Conservation (phyloP, 64 coral and sea anemone genomes). For the Pocillopora verrucosa region DNA sequence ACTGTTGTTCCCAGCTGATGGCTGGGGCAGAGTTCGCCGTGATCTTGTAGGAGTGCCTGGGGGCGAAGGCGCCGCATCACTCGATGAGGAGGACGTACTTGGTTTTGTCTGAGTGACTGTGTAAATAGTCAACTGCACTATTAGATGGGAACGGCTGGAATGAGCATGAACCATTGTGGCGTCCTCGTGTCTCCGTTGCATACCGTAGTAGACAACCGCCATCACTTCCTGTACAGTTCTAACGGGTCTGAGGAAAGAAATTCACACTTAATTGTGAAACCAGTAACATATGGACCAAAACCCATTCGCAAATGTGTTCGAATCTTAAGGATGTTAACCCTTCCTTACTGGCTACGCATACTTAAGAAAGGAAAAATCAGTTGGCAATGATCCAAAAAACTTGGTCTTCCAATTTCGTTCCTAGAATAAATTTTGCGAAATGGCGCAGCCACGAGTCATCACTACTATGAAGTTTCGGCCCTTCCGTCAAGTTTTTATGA, state of each 20-base stretch:
- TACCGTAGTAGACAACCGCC: conserved; percentile 91
- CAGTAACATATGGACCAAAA: background rate
- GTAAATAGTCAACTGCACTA: conserved; percentile 94
- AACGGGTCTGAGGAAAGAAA: conserved; percentile 52
- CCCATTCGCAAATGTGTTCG: too few relatives aligned
- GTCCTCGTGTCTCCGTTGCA: conserved; percentile 90
- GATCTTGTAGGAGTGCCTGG: conserved; percentile 76
- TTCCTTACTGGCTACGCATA: too few relatives aligned
- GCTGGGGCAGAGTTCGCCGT: conserved; percentile 79
- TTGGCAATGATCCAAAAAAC: too few relatives aligned
- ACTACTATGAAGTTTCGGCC: too few relatives aligned
- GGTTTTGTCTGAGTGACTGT: conserved; percentile 65
- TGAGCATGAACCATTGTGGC: conserved; percentile 99
- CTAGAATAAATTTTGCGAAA: too few relatives aligned
- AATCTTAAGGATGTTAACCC: too few relatives aligned
- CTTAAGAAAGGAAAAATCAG: too few relatives aligned
- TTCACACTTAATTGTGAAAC: background rate
- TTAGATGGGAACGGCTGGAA: conserved; percentile 96
- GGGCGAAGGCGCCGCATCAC: conserved; percentile 81
- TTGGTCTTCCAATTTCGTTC: too few relatives aligned
- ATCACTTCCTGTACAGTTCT: conserved; percentile 91
- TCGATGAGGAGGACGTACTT: conserved; percentile 54
- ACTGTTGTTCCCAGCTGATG: conserved; percentile 49
- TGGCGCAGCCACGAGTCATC: too few relatives aligned
- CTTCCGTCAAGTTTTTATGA: too few relatives aligned